phyloP scores from a whole-genome alignment of 2,113 vertebrate species.

The Platichthys stellatus region DNA sequence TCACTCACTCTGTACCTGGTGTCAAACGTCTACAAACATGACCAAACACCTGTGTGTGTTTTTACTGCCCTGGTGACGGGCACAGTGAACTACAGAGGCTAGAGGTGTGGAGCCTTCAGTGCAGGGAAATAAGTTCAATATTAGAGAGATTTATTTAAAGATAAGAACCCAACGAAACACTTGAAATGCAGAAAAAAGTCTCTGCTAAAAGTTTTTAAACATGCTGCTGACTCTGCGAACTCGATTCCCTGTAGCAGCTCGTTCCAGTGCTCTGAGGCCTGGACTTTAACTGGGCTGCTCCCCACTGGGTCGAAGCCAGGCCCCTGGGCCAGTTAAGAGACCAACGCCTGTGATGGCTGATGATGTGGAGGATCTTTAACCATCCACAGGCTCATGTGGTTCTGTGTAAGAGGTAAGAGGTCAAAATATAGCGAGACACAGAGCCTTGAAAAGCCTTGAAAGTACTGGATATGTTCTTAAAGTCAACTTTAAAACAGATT shows the following conservation, averaged over 20 bases:
- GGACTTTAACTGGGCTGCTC: neutral
- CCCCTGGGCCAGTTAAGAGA: neutral
- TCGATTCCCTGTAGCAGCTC: neutral
- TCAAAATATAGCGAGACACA: neutral
- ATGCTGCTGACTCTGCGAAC: conserved; percentile 1
- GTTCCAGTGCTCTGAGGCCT: neutral
- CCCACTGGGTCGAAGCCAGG: neutral
- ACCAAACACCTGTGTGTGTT: conserved; percentile 48
- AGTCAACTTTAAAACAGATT: neutral
- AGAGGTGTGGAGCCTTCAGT: neutral
- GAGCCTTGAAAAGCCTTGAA: neutral
- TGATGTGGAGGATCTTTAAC: neutral
- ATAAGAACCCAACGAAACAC: neutral
- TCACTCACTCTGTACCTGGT: conserved; percentile 22
- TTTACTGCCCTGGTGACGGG: neutral
- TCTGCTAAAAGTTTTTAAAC: neutral
- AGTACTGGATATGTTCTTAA: too few species aligned
- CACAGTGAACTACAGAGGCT: neutral
- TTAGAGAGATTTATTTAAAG: too few species aligned
- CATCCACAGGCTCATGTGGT: neutral
- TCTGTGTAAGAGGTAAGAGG: neutral
- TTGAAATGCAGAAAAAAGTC: neutral
- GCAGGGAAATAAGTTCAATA: neutral
- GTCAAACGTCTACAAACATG: conserved; percentile 19
- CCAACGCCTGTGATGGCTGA: neutral